Evolutionary conservation across 2,888 invertebrate genomes (phyloP).

Genomic region (Nomada hirtipes): DNA sequence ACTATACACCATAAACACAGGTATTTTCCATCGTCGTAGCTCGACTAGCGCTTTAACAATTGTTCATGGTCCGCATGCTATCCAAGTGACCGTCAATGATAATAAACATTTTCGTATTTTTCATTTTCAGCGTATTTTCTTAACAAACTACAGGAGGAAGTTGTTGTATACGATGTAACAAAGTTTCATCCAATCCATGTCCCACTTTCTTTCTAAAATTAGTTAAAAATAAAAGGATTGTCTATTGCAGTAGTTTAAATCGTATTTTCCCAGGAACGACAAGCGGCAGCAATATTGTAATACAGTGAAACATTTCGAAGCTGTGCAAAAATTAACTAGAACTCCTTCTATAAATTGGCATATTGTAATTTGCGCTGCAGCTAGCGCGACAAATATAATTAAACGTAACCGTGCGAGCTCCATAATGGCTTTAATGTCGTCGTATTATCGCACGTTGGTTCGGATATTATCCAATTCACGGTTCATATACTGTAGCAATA

Average conservation of each 20-base stretch:
- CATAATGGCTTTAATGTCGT: constrained; percentile 43
- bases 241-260: neutral
- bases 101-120: too few relatives aligned
- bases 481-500: constrained; percentile 11
- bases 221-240: neutral
- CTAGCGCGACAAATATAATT: constrained; percentile 41
- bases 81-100: too few relatives aligned
- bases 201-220: neutral
- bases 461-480: constrained; percentile 35
- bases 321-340: constrained; percentile 42
- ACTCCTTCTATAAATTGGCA: constrained; percentile 31
- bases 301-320: constrained; percentile 19
- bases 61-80: constrained; percentile 1
- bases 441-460: constrained; percentile 20
- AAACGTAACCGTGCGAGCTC: constrained; percentile 42
- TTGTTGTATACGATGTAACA: too few relatives aligned
- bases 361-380: constrained; percentile 46
- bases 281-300: constrained; percentile 14
- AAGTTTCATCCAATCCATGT: too few relatives aligned
- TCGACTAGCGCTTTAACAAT: constrained; percentile 1
- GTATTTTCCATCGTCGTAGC: neutral
- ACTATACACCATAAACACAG: too few relatives aligned
- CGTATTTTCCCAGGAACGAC: neutral
- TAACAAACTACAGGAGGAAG: too few relatives aligned
- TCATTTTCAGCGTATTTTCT: too few relatives aligned